phyloP scores from a whole-genome alignment of 2,888 invertebrate species.

The Oscheius onirici region DNA sequence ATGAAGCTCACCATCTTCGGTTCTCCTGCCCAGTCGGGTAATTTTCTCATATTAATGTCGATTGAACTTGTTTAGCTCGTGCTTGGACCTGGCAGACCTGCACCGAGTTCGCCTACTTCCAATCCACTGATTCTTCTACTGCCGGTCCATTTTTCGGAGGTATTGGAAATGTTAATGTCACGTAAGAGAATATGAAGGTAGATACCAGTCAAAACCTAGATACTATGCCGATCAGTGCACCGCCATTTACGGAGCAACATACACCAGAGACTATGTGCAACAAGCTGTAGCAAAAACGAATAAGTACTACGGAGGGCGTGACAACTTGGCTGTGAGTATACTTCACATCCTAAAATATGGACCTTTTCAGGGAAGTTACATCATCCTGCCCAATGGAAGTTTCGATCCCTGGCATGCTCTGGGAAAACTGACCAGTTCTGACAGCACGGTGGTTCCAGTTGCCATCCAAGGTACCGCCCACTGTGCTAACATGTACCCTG shows the following conservation, averaged over 20 bases:
- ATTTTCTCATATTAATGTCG: neutral
- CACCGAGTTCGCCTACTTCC: constrained; percentile 93
- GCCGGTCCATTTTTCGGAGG: constrained; percentile 51
- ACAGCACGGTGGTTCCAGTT: constrained; percentile 41
- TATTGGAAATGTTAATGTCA: constrained; percentile 18
- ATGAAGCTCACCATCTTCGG: constrained; percentile 46
- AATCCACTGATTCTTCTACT: constrained; percentile 79
- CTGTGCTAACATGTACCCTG: constrained; percentile 7
- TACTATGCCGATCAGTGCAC: constrained; percentile 53
- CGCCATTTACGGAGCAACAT: constrained; percentile 49
- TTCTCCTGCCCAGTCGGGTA: constrained; percentile 18
- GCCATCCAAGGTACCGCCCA: constrained; percentile 38
- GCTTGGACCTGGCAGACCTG: constrained; percentile 96
- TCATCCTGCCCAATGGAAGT: constrained; percentile 52
- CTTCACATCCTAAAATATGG: too few species aligned
- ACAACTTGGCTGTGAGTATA: constrained; percentile 13
- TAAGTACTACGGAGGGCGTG: constrained; percentile 54
- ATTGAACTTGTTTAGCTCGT: constrained; percentile 73
- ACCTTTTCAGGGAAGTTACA: constrained; percentile 36
- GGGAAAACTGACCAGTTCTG: constrained; percentile 41
- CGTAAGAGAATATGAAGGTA: constrained; percentile 46
- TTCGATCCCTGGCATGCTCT: constrained; percentile 57
- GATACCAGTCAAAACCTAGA: too few species aligned
- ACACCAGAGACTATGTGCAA: constrained; percentile 41
- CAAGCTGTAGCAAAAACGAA: constrained; percentile 51